phyloP scores from a whole-genome alignment of 2,797 vertebrate genomes.

The Poecile montanus region DNA sequence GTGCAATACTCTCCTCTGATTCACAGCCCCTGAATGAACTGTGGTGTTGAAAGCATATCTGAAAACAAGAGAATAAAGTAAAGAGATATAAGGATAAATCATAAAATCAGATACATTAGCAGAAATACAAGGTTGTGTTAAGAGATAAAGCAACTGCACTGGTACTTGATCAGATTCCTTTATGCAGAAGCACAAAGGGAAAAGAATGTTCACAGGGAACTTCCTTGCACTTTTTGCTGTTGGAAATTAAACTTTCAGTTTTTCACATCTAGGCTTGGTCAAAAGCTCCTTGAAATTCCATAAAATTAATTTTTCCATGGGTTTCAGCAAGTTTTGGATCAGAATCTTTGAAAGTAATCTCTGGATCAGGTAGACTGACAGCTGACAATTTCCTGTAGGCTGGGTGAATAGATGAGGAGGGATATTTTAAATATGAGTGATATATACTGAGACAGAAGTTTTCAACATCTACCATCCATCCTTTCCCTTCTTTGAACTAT shows the following conservation, averaged over 20 bases:
- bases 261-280: not conserved
- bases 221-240: not conserved
- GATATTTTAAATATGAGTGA: not conserved
- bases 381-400: not conserved
- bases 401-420: not conserved
- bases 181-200: not conserved
- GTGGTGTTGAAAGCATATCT: not conserved
- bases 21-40: not conserved
- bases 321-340: not conserved
- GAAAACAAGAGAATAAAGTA: not conserved
- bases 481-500: not conserved
- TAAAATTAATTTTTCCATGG: not conserved
- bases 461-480: not conserved
- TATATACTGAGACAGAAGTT: not conserved
- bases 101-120: not conserved
- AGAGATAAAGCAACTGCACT: not conserved
- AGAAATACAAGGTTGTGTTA: not conserved
- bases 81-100: rapidly evolving
- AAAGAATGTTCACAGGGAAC: not conserved
- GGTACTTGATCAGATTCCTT: not conserved
- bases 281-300: not conserved
- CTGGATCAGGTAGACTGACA: not conserved
- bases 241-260: not conserved
- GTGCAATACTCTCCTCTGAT: not conserved
- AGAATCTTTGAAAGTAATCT: not conserved